A percentile compares a stretch with the other conserved stretches of the same genome.
Conservation (phyloP, 2,888 invertebrate genomes). For the Pheosia gnoma region DNA sequence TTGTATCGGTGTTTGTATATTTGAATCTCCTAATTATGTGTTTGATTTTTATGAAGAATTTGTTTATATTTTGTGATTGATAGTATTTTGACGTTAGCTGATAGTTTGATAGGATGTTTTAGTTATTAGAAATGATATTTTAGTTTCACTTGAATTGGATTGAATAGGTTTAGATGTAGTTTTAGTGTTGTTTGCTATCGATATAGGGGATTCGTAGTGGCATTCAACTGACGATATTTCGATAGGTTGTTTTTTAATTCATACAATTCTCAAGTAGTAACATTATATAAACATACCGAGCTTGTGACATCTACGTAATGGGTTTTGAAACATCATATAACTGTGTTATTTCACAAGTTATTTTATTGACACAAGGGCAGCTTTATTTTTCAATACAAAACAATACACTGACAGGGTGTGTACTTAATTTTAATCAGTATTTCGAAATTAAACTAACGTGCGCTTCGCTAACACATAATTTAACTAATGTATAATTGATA, state of each 20-base stretch:
- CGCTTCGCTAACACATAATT: constrained; percentile 22
- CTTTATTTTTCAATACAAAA: not conserved
- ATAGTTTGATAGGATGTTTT: constrained; percentile 40
- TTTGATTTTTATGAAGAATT: constrained; percentile 30
- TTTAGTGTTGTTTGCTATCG: constrained; percentile 23
- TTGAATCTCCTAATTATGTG: constrained; percentile 47
- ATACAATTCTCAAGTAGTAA: not conserved
- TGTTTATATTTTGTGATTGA: constrained; percentile 37
- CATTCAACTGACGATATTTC: constrained; percentile 3
- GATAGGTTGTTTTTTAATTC: not conserved
- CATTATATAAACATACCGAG: not conserved
- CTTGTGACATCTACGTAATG: not conserved
- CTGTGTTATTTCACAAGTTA: not conserved
- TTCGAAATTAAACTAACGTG: constrained; percentile 23
- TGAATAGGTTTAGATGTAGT: constrained; percentile 39
- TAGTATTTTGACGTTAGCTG: constrained; percentile 38
- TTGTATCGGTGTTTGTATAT: constrained; percentile 43
- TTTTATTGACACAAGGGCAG: not conserved
- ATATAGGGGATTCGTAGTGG: constrained; percentile 1
- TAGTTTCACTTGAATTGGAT: constrained; percentile 35
- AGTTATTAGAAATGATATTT: constrained; percentile 34
- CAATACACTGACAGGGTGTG: constrained; percentile 22
- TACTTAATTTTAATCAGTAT: constrained; percentile 60
- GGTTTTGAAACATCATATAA: not conserved
- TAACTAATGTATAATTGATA: constrained; percentile 25